Evolutionary conservation across 2,888 invertebrate genomes (phyloP).

Genomic region (Phaedon cochleariae): DNA sequence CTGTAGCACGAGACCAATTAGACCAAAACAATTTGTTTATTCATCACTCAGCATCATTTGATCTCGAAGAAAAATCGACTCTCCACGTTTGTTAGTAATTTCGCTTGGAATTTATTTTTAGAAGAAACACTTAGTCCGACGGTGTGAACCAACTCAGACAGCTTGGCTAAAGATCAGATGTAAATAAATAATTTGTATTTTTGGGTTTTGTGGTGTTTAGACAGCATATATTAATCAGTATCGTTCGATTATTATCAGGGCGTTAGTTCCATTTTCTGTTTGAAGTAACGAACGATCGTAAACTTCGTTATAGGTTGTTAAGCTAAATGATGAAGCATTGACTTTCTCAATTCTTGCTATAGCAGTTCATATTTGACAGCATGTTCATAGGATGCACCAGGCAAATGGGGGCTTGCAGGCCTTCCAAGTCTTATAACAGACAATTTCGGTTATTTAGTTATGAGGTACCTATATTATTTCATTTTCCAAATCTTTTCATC

Average conservation of each 20-base stretch:
- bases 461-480: no score
- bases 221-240: not conserved
- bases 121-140: slow-evolving; percentile 1
- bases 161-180: slow-evolving; percentile 20
- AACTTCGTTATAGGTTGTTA: no score
- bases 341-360: no score
- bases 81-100: slow-evolving; percentile 6
- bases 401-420: no score
- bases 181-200: slow-evolving; percentile 18
- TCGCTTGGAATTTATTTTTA: slow-evolving; percentile 6
- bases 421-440: no score
- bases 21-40: not conserved
- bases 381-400: no score
- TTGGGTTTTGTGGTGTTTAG: not conserved
- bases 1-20: no score
- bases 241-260: not conserved
- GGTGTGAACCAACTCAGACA: slow-evolving; percentile 14
- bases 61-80: slow-evolving; percentile 4
- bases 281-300: no score
- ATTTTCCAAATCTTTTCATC: no score
- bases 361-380: no score
- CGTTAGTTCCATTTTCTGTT: not conserved
- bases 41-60: not conserved
- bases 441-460: no score
- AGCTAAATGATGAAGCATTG: no score